A percentile compares a stretch with the other conserved stretches of the same genome.
These are phyloP conservation scores for Thecocarcelia acutangulata DNA, from an alignment of 2,888 invertebrate species.

Conservation along the genomic window DNA sequence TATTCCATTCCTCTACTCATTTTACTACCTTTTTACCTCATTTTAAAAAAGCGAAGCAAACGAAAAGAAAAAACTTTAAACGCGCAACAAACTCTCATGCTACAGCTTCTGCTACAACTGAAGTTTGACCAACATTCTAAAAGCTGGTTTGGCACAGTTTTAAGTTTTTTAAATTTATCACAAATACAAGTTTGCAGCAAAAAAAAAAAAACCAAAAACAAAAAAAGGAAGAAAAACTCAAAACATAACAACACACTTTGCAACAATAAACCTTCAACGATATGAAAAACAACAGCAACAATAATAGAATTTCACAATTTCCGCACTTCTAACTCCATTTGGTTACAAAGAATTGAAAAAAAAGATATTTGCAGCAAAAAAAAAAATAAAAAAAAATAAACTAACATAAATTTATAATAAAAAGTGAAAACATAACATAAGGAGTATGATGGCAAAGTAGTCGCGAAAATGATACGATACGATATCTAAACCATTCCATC, in stretches of 20 bases:
- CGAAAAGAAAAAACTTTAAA: constrained; percentile 18
- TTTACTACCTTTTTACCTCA: not conserved
- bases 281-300: constrained; percentile 30
- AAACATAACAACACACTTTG: constrained; percentile 56
- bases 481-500: constrained; percentile 52
- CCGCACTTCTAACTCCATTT: constrained; percentile 70
- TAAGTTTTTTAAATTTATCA: constrained; percentile 29
- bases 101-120: constrained; percentile 50
- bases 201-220: not conserved
- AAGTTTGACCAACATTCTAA: constrained; percentile 69
- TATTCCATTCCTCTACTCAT: constrained; percentile 34
- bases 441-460: constrained; percentile 55
- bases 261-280: constrained; percentile 37
- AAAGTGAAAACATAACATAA: constrained; percentile 63
- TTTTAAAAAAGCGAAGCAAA: constrained; percentile 2
- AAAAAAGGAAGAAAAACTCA: not conserved
- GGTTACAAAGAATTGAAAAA: constrained; percentile 42
- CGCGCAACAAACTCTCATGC: constrained; percentile 30
- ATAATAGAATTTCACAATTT: constrained; percentile 67
- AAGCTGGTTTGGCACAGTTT: constrained; percentile 71
- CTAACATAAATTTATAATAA: constrained; percentile 42
- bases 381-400: constrained; percentile 7
- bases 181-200: not conserved
- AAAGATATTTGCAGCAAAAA: not conserved
- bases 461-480: constrained; percentile 58